Conservation (phyloP, 2,888 invertebrate species). For the Hesperia comma region DNA sequence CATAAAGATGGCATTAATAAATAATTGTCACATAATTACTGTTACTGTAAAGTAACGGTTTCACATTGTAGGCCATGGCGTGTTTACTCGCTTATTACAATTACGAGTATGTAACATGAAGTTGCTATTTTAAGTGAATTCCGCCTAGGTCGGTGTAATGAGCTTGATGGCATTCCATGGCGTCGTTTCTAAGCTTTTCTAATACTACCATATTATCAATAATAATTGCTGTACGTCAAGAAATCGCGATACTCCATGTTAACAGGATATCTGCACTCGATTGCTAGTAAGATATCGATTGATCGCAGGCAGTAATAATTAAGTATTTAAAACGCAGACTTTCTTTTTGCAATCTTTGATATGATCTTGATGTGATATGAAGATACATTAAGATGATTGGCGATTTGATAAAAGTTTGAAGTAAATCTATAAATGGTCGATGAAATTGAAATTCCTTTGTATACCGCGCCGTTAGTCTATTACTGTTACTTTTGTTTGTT, state of each 20-base stretch:
- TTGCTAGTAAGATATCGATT: slow-evolving; percentile 27
- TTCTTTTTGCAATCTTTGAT: slow-evolving; percentile 33
- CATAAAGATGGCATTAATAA: slow-evolving; percentile 22
- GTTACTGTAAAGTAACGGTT: slow-evolving; percentile 34
- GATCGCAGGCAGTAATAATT: slow-evolving; percentile 22
- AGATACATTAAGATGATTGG: slow-evolving; percentile 29
- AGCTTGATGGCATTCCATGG: slow-evolving; percentile 12
- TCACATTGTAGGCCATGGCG: slow-evolving; percentile 25
- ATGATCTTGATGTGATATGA: slow-evolving; percentile 24
- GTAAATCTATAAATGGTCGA: slow-evolving; percentile 15
- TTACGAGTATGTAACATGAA: slow-evolving; percentile 33
- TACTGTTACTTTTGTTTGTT: no score
- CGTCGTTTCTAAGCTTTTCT: slow-evolving; percentile 16
- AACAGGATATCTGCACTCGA: slow-evolving; percentile 23
- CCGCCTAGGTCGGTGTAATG: slow-evolving; percentile 19
- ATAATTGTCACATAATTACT: slow-evolving; percentile 32
- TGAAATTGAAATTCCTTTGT: slow-evolving; percentile 20
- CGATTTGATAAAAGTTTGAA: slow-evolving; percentile 16
- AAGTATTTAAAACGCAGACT: slow-evolving; percentile 30
- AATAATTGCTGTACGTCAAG: slow-evolving; percentile 19
- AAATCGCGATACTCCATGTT: slow-evolving; percentile 7
- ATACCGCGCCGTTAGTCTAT: background rate
- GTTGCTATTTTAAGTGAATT: slow-evolving; percentile 25
- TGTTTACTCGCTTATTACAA: slow-evolving; percentile 31
- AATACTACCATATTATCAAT: slow-evolving; percentile 16